phyloP scores from a whole-genome alignment of 2,113 vertebrate genomes.

The Marcusenius ussheri region DNA sequence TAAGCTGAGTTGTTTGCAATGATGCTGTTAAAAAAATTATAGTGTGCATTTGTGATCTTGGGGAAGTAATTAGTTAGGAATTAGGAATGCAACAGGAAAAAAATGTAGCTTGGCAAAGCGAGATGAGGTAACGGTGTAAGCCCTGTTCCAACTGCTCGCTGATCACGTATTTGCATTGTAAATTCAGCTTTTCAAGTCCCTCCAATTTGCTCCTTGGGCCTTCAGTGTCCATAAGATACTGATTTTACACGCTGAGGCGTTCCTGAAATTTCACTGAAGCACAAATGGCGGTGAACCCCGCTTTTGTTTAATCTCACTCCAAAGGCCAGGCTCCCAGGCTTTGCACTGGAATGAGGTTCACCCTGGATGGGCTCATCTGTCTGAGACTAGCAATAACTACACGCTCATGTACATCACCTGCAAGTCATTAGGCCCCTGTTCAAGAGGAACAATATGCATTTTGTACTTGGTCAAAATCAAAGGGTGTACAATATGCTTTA shows the following conservation, averaged over 20 bases:
- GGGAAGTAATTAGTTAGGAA: background rate
- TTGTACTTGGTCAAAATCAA: background rate
- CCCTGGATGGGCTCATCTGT: background rate
- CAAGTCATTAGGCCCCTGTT: conserved; percentile 6
- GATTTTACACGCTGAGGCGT: background rate
- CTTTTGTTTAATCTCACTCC: conserved; percentile 19
- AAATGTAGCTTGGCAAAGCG: background rate
- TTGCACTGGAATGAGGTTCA: background rate
- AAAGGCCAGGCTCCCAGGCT: conserved; percentile 1
- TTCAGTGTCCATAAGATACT: conserved; percentile 15
- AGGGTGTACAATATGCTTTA: background rate
- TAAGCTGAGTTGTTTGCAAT: background rate
- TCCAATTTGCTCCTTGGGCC: background rate
- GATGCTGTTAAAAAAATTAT: background rate
- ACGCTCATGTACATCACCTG: background rate
- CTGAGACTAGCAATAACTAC: background rate
- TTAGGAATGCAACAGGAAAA: background rate
- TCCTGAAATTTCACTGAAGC: background rate
- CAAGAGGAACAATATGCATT: background rate
- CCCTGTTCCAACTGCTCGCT: background rate
- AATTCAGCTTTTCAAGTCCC: conserved; percentile 5
- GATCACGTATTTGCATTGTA: conserved; percentile 12
- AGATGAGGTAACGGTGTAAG: conserved; percentile 3
- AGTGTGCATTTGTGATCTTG: background rate
- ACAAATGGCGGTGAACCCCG: background rate